phyloP scores from a whole-genome alignment of 37 sponge, comb jelly and placozoan genomes.

The Agelas oroides region DNA sequence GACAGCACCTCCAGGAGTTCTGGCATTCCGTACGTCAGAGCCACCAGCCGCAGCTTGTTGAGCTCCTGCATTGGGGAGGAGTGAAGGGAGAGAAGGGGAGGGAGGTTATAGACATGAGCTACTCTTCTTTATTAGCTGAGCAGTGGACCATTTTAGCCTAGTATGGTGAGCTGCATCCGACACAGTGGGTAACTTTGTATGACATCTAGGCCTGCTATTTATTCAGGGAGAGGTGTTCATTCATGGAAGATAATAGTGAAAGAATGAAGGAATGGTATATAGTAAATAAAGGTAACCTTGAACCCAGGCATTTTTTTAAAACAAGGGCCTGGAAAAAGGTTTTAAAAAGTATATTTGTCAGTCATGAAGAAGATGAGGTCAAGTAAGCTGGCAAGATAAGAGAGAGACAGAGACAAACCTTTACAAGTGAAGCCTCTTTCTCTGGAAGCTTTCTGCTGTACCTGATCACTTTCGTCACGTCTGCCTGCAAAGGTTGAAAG shows the following conservation, averaged over 20 bases:
- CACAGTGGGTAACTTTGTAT: no score
- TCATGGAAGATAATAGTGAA: no score
- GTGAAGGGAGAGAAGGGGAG: neutral
- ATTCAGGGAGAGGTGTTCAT: no score
- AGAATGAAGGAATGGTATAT: no score
- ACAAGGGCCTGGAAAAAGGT: no score
- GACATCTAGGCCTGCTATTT: no score
- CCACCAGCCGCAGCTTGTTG: slow-evolving; percentile 76
- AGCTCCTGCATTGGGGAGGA: slow-evolving; percentile 53
- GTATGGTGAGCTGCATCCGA: no score
- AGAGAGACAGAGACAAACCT: slow-evolving; percentile 39
- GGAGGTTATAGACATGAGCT: no score
- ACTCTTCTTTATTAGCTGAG: neutral
- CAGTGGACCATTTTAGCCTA: neutral
- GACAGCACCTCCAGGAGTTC: slow-evolving; percentile 67
- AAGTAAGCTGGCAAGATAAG: neutral
- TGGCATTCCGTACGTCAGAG: slow-evolving; percentile 76
- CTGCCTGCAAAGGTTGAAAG: slow-evolving; percentile 48
- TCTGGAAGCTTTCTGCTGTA: slow-evolving; percentile 87
- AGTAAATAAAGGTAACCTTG: no score
- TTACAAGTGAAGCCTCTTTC: slow-evolving; percentile 80
- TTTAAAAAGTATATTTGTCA: no score
- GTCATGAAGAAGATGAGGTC: no score
- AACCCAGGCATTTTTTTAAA: no score
- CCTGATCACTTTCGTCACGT: slow-evolving; percentile 80